A percentile compares a stretch with the other conserved stretches of the same genome.
phyloP scores from a whole-genome alignment of 2,888 invertebrate species.

The Trissonchulus latispiculum region DNA sequence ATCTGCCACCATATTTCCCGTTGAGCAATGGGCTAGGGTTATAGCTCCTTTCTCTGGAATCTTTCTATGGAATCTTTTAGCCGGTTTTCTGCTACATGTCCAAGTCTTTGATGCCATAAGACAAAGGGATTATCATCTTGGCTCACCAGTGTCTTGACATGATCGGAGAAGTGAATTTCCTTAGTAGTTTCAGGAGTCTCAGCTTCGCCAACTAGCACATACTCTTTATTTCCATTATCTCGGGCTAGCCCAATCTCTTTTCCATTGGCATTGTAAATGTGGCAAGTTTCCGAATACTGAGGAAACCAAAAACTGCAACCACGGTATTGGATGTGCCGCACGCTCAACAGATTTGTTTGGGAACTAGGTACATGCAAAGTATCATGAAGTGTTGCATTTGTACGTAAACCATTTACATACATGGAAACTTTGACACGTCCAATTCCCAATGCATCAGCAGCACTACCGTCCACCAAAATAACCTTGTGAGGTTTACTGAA shows the following conservation, averaged over 20 bases:
- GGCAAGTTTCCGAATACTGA: constrained; percentile 5
- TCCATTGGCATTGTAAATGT: background rate
- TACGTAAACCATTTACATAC: background rate
- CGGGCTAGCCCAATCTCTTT: background rate
- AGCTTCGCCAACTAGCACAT: background rate
- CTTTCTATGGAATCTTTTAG: background rate
- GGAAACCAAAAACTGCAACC: constrained; percentile 12
- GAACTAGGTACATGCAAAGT: constrained; percentile 2
- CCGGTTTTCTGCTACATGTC: background rate
- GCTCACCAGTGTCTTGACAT: background rate
- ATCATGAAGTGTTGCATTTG: background rate
- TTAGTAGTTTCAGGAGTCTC: background rate
- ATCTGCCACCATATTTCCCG: too few species aligned
- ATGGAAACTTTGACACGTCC: background rate
- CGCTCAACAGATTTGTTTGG: background rate
- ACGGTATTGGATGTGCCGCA: background rate
- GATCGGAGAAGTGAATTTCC: background rate
- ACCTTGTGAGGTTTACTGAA: background rate
- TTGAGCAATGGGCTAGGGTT: too few species aligned
- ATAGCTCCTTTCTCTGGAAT: too few species aligned
- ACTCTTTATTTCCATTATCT: constrained; percentile 1
- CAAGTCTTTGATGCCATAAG: background rate
- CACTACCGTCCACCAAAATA: background rate
- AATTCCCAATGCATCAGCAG: background rate
- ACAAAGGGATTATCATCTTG: constrained; percentile 7